Conservation (phyloP, 2,888 invertebrate genomes). For the Yponomeuta evonymella region DNA sequence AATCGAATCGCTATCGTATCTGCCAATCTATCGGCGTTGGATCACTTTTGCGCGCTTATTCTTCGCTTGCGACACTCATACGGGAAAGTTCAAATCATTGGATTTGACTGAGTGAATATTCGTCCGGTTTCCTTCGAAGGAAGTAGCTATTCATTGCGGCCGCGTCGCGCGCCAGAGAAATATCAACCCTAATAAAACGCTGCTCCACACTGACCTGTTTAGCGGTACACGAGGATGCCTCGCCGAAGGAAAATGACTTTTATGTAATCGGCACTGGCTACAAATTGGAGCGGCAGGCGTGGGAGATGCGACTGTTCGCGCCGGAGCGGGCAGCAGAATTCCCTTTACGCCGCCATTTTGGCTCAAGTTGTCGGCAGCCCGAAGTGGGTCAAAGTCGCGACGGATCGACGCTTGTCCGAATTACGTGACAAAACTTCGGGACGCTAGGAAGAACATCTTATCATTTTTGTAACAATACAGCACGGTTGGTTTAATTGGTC, state of each 20-base stretch:
- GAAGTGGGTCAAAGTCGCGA: conserved; percentile 64
- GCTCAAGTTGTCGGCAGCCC: conserved; percentile 35
- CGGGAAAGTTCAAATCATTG: not conserved
- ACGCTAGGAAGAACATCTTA: not conserved
- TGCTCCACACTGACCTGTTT: not conserved
- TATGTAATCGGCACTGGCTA: not conserved
- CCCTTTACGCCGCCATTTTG: conserved; percentile 54
- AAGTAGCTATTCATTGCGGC: conserved; percentile 25
- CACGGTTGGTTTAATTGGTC: not conserved
- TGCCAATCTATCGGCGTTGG: conserved; percentile 21
- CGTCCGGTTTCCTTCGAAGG: conserved; percentile 7
- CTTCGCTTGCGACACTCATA: not conserved
- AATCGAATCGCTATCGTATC: conserved; percentile 35
- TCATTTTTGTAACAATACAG: not conserved
- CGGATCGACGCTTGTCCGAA: conserved; percentile 40
- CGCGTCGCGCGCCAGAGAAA: conserved; percentile 22
- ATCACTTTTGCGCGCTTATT: conserved; percentile 3
- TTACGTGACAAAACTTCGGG: conserved; percentile 28
- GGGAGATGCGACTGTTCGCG: conserved; percentile 32
- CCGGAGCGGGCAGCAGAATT: conserved; percentile 34
- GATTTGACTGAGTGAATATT: not conserved
- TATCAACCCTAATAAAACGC: conserved; percentile 27
- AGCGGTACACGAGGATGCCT: not conserved
- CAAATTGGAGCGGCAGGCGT: conserved; percentile 10
- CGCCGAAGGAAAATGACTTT: not conserved